Base-by-base conservation (phyloP, 1,140 invertebrate species). In the Drosophila burlai region DNA sequence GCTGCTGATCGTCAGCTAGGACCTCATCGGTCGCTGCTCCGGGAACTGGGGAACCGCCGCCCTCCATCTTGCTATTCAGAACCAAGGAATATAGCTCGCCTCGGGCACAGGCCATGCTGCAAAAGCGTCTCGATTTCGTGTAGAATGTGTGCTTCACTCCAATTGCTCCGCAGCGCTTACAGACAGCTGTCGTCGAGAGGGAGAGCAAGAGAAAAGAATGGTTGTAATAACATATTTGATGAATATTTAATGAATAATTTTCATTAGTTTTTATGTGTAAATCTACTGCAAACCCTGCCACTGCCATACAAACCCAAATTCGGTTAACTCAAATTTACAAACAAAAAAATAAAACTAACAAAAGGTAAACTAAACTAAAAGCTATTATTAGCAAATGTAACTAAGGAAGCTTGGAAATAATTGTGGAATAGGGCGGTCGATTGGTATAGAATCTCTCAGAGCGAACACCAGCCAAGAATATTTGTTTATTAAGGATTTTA, bases 91-190 rank as follows among this genome's bases (percentile, higher is more conserved):
- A 93, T 40, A 92, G 93, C 55, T 94, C 94, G 31, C 94, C 94
- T 63, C 96, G 93, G 5, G 96, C 96, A 93, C 96, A 97, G 15
- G 95, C 94, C 93, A 96, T 94, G 90, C 96, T 97, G 90, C 96
- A 97, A 93, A 96, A 97, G 69, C 96, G 94, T 78, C 97, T 94
- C 76, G 97, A 96, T 93, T 97, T 96, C 13, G 97, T 97, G 85
- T 98, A 98, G 93, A 98, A 98, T 4, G 97, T 96, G 93, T 97
- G 96, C 93, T 97, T 97, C 8, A 98, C 97, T 69, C 97, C 97
- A 79, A 97, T 97, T 36, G 96, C 96, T 57, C 97, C 97, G 93
- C 97, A 98, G 93, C 97, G 96, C 93, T 97, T 96, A 94, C 97
- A 98, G 38, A 97, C 96, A 83, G 97, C 97, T 97, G 76, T 16